Conservation (phyloP, 2,797 vertebrate species). For the Cyprinella venusta region DNA sequence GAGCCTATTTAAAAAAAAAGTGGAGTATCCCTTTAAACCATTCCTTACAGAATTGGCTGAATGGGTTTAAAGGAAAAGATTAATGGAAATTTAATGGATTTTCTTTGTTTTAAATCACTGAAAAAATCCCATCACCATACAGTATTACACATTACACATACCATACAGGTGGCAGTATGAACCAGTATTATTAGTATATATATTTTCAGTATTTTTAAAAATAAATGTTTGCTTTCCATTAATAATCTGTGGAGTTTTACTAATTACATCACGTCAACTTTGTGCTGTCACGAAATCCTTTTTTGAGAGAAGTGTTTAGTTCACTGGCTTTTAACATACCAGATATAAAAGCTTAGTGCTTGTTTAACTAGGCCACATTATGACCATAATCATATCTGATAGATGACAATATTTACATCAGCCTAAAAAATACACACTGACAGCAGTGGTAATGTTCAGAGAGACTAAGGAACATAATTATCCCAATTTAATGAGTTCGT, state of each 20-base stretch:
- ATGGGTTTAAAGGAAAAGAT: not conserved
- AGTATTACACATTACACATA: no score
- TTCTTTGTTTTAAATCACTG: no score
- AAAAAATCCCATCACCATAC: not conserved
- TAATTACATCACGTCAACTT: not conserved
- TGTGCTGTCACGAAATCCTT: not conserved
- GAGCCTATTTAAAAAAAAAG: no score
- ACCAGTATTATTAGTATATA: not conserved
- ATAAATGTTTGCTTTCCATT: not conserved
- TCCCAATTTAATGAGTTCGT: constrained; percentile 73
- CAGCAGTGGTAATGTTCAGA: constrained; percentile 64
- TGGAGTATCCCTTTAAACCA: no score
- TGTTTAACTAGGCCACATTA: constrained; percentile 25
- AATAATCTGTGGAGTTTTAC: not conserved
- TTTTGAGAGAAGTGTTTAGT: not conserved
- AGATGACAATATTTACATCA: constrained; percentile 69
- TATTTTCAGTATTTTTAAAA: not conserved
- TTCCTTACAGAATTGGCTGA: not conserved
- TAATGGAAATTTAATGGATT: no score
- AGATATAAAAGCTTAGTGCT: not conserved
- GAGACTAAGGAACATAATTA: constrained; percentile 68
- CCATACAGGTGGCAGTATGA: not conserved
- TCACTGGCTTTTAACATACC: not conserved
- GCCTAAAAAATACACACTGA: constrained; percentile 49
- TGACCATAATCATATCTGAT: constrained; percentile 71